These are phyloP conservation scores for Pycnonotus jocosus DNA, from an alignment of 2,113 vertebrate species.

Conservation along the genomic window DNA sequence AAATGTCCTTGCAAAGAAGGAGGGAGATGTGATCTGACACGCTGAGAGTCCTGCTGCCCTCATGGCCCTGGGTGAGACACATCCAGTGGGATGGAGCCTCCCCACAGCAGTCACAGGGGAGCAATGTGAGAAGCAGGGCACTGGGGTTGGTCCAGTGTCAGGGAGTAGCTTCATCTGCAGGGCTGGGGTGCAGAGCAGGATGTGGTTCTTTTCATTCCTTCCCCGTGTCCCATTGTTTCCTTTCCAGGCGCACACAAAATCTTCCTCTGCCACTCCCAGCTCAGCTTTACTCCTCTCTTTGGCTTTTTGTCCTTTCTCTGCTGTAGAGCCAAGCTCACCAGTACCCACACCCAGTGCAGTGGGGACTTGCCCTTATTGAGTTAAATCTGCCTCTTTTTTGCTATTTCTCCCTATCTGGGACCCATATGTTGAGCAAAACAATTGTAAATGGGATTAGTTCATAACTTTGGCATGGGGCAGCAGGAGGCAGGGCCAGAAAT, in stretches of 20 bases:
- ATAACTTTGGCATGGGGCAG: background rate
- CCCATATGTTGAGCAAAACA: constrained; percentile 16
- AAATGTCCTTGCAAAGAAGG: background rate
- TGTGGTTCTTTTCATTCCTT: constrained; percentile 42
- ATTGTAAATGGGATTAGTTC: constrained; percentile 2
- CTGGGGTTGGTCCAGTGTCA: background rate
- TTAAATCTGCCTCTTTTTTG: background rate
- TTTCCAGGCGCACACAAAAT: background rate
- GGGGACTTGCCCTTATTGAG: background rate
- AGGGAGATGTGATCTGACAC: background rate
- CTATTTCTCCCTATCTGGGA: constrained; percentile 16
- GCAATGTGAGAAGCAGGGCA: background rate
- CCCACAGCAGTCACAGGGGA: background rate
- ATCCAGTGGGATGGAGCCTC: background rate
- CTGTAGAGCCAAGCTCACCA: background rate
- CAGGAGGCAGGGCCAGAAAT: background rate
- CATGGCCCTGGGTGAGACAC: background rate
- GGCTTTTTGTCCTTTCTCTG: background rate
- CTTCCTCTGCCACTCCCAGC: background rate
- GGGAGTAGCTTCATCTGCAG: background rate
- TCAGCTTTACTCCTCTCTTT: background rate
- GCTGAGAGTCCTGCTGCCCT: background rate
- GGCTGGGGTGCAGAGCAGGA: constrained; percentile 20
- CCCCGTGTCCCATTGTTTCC: constrained; percentile 23
- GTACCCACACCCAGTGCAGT: background rate